Evolutionary conservation across 2,113 vertebrate species (phyloP), one percentile per base, ranked within the genome.

Genomic region (Aix galericulata): DNA sequence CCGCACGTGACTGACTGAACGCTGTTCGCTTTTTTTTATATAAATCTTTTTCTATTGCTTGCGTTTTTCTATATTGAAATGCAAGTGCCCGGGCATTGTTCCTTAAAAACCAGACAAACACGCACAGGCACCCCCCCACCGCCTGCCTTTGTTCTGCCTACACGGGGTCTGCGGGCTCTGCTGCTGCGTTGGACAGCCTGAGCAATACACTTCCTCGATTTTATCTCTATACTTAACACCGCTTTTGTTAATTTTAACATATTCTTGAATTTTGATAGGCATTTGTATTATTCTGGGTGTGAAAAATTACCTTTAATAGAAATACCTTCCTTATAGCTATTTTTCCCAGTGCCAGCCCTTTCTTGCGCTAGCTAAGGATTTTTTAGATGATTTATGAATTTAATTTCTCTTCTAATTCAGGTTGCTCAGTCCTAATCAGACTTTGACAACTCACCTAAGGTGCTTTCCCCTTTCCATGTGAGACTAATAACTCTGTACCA

Each of bases 361-460:
- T 52, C 77, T 96, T 34, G 64, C 52, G 42, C 29, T 9, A 18
- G 46, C 31, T 86, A 84, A 69, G 62, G 90, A 84, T 87, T 82
- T 84, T 73, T 82, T 73, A 87, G 27, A 66, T 63, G 21, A 94
- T 92, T 92, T 91, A 87, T 95, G 31, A 87, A 96, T 93, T 96
- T 82, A 80, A 91, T 94, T 90, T 86, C 67, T 82, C 73, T 56
- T 66, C 71, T 94, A 94, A 91, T 96, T 92, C 63, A 80, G 40
- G 52, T 56, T 95, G 75, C 73, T 86, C 73, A 58, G 74, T 82
- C 50, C 77, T 87, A 96, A 92, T 89, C 83, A 94, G 86, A 93
- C 88, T 89, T 82, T 60, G 67, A 94, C 82, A 92, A 88, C 85
- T 91, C 88, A 91, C 72, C 82, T 85, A 88, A 87, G 50, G 17